Conservation (phyloP, 2,113 vertebrate species). For the Phoxinus phoxinus region DNA sequence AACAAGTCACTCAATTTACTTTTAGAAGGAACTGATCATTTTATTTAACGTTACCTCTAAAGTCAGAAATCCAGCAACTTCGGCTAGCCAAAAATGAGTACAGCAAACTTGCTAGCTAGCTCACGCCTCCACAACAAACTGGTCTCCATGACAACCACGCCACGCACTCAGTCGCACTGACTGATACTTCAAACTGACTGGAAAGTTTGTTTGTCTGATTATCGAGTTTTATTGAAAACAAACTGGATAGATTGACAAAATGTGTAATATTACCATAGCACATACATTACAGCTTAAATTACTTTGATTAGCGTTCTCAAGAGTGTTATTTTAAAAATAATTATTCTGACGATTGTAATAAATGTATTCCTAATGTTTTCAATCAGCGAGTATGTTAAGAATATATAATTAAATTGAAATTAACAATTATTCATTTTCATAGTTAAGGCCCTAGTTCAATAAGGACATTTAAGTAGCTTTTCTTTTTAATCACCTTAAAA, state of each 20-base stretch:
- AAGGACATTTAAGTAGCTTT: no score
- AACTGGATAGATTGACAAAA: no score
- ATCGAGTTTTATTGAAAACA: neutral
- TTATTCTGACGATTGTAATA: no score
- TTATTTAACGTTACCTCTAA: constrained; percentile 13
- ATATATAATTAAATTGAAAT: no score
- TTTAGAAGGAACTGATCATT: neutral
- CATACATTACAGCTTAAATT: neutral
- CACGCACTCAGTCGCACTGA: no score
- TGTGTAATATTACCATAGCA: neutral
- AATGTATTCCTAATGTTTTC: no score
- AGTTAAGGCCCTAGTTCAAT: no score
- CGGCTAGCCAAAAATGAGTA: neutral
- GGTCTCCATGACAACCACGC: constrained; percentile 36
- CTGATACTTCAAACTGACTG: neutral
- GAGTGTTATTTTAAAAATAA: no score
- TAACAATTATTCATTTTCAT: no score
- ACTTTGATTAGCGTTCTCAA: neutral
- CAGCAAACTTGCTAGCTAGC: neutral
- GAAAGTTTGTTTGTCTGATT: neutral
- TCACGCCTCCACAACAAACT: neutral
- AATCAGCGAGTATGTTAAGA: no score
- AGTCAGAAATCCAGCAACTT: neutral
- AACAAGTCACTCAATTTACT: neutral
- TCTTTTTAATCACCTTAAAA: no score